A percentile compares a stretch with the other conserved stretches of the same genome.
phyloP scores from a whole-genome alignment of 2,113 vertebrate species.

The Actenoides hombroni region DNA sequence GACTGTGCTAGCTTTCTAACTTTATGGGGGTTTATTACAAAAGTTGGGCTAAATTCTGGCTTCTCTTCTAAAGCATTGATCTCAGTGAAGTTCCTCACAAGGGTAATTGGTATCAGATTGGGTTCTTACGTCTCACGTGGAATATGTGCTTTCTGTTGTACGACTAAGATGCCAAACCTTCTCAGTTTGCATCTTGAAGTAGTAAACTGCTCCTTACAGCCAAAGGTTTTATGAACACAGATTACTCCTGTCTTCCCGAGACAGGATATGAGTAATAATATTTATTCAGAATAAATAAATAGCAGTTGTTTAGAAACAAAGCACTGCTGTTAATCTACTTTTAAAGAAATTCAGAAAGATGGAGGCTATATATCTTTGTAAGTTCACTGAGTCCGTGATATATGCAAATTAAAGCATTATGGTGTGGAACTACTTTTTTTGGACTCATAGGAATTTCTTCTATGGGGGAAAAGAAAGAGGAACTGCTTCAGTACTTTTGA shows the following conservation, averaged over 20 bases:
- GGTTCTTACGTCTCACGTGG: neutral
- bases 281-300: neutral
- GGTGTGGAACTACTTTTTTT: neutral
- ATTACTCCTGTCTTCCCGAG: neutral
- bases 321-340: neutral
- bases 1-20: neutral
- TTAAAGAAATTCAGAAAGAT: neutral
- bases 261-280: conserved; percentile 3
- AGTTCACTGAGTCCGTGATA: neutral
- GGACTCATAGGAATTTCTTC: neutral
- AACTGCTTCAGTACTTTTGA: neutral
- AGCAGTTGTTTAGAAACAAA: conserved; percentile 31
- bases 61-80: neutral
- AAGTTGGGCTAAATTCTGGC: neutral
- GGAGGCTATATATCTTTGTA: neutral
- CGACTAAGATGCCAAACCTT: neutral
- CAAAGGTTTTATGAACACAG: neutral
- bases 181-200: conserved; percentile 16
- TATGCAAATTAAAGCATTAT: neutral
- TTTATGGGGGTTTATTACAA: neutral
- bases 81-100: neutral
- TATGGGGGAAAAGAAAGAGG: neutral
- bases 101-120: neutral
- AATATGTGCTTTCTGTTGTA: neutral
- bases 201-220: neutral